A percentile compares a stretch with the other conserved stretches of the same genome.
These are phyloP conservation scores for Epirrita christyi DNA, from an alignment of 2,888 invertebrate genomes.

Conservation along the genomic window DNA sequence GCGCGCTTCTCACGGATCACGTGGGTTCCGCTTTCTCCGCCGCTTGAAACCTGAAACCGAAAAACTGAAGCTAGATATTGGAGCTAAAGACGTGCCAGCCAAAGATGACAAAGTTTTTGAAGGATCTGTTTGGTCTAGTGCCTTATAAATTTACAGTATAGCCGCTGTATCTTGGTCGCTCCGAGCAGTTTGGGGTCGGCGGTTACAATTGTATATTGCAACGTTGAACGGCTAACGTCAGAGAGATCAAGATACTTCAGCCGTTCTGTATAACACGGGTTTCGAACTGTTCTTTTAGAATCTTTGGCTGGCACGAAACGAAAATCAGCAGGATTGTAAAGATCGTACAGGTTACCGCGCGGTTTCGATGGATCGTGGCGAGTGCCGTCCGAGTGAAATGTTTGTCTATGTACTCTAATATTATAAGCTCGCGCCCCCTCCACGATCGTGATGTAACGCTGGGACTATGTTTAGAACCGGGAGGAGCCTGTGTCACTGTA, in stretches of 20 bases:
- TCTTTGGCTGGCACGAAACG: slow-evolving; percentile 23
- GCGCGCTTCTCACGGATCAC: slow-evolving; percentile 87
- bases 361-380: slow-evolving; percentile 70
- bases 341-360: slow-evolving; percentile 72
- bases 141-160: too few relatives aligned
- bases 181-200: too few relatives aligned
- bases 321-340: slow-evolving; percentile 38
- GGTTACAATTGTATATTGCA: too few relatives aligned
- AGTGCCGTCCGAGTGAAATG: slow-evolving; percentile 80
- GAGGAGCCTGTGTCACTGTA: slow-evolving; percentile 38
- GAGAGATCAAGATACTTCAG: too few relatives aligned
- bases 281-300: background rate
- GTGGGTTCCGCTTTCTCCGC: slow-evolving; percentile 81
- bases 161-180: too few relatives aligned
- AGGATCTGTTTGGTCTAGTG: too few relatives aligned
- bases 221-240: too few relatives aligned
- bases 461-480: slow-evolving; percentile 75
- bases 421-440: slow-evolving; percentile 81
- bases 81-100: too few relatives aligned
- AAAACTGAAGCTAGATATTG: slow-evolving; percentile 18
- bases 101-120: too few relatives aligned
- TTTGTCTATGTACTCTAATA: slow-evolving; percentile 83
- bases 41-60: slow-evolving; percentile 69
- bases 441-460: slow-evolving; percentile 80
- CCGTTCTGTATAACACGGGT: too few relatives aligned